Base-by-base conservation (phyloP, 2,888 invertebrate species). In the Linhomoeus sp. region DNA sequence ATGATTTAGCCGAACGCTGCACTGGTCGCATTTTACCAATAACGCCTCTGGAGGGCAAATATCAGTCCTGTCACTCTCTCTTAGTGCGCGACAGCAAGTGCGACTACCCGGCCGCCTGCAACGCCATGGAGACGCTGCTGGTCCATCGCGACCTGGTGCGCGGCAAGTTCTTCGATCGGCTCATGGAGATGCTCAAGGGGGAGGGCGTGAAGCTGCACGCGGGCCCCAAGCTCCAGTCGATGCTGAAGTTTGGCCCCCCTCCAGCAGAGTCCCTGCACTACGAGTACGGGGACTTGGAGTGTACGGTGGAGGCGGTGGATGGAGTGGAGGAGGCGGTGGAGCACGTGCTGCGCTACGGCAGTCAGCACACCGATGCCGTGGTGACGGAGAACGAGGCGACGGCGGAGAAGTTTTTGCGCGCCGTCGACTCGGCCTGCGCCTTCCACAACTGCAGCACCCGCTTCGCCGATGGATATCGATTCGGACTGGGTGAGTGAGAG, bases 51-150 rank as follows among this genome's bases (percentile, higher is more conserved):
- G n/a, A n/a, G n/a, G n/a, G n/a, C n/a, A n/a, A n/a, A n/a, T n/a
- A n/a, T n/a, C n/a, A n/a, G n/a, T n/a, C n/a, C n/a, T n/a, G n/a
- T n/a, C n/a, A n/a, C n/a, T n/a, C n/a, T 12, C 7, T 29, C 12
- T 29, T 62, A 75, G 79, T 88, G 1, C 74, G 79, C 26, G 94
- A 97, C 66, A 79, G 92, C 0, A 97, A 97, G 69, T 94, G 94
- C 67, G 92, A 94, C 66, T 97, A 97, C 65, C 94, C 97, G 3
- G 88, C 94, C 0, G 97, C 97, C 7, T 97, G 94, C 67, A 97
- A 97, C 63, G 88, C 94, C 20, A 87, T 90, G 83, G 94, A 97
- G 70, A 94, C 94, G 0, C 73, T 97, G 19, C 72, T 97, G 14
- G 75, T 97, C 29, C 92, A 97, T 64, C 80, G 85, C 65, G 79